Conservation (phyloP, 2,113 vertebrate genomes). For the Pygoscelis antarcticus region DNA sequence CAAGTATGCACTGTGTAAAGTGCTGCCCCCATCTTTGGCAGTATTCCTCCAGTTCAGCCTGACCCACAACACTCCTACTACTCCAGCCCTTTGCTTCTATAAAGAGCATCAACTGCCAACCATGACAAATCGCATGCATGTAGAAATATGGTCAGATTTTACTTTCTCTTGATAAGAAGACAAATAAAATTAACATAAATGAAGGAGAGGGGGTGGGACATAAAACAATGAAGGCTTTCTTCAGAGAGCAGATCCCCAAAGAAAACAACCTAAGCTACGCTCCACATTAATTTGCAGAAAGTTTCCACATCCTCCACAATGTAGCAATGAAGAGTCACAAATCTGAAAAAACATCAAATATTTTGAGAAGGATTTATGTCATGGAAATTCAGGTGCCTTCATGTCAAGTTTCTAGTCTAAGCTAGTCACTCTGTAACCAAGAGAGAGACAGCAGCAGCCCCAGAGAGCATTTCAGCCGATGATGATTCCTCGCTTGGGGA, state of each 20-base stretch:
- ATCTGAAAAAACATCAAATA: background rate
- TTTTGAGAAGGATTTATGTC: background rate
- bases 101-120: conserved; percentile 27
- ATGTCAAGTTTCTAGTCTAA: background rate
- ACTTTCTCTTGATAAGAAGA: conserved; percentile 38
- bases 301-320: background rate
- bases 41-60: conserved; percentile 36
- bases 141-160: conserved; percentile 34
- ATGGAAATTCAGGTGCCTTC: background rate
- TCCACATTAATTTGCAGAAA: background rate
- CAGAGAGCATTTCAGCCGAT: background rate
- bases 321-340: background rate
- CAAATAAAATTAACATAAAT: conserved; percentile 36
- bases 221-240: conserved; percentile 23
- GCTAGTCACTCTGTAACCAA: background rate
- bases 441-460: background rate
- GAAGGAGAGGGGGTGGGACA: background rate
- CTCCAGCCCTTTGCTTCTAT: conserved; percentile 12
- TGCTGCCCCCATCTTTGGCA: conserved; percentile 48
- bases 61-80: conserved; percentile 28
- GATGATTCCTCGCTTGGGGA: background rate
- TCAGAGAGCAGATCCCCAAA: background rate
- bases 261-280: background rate
- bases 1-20: background rate
- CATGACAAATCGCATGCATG: background rate